Conservation (phyloP, 1,140 invertebrate species). For the Pogonomyrmex californicus region DNA sequence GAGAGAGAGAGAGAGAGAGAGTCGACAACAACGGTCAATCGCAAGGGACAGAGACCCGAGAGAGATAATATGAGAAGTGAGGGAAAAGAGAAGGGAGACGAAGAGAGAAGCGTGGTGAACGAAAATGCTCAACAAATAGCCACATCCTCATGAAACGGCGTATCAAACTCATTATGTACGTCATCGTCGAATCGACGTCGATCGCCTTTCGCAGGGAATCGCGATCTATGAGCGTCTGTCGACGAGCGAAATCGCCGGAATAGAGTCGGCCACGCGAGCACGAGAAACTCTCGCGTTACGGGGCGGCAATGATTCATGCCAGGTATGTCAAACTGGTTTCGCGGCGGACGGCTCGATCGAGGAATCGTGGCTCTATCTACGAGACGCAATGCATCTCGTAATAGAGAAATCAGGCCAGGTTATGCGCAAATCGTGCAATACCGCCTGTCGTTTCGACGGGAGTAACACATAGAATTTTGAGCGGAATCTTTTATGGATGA, state of each 20-base stretch:
- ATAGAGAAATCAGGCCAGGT: conserved; percentile 63
- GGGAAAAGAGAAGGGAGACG: not conserved
- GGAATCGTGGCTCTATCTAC: conserved; percentile 61
- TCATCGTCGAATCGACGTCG: conserved; percentile 76
- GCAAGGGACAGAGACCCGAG: conserved; percentile 33
- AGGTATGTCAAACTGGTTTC: conserved; percentile 80
- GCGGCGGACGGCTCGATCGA: conserved; percentile 34
- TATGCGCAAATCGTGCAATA: not conserved
- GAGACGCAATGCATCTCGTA: conserved; percentile 71
- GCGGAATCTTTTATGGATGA: not conserved
- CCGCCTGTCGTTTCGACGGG: not conserved
- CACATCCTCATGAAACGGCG: conserved; percentile 84
- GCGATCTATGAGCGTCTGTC: conserved; percentile 47
- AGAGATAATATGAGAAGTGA: conserved; percentile 25
- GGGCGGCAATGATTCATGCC: conserved; percentile 76
- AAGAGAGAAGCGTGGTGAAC: conserved; percentile 64
- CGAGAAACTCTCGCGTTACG: conserved; percentile 61
- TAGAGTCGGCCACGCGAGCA: conserved; percentile 26
- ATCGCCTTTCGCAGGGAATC: conserved; percentile 70
- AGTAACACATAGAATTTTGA: not conserved
- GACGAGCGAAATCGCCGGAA: conserved; percentile 45
- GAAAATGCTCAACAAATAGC: conserved; percentile 82
- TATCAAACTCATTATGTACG: conserved; percentile 82
- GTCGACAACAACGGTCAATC: conserved; percentile 35
- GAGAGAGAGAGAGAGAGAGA: conserved; percentile 33